A percentile compares a stretch with the other conserved stretches of the same genome.
Evolutionary conservation across 2,113 vertebrate genomes (phyloP).

Genomic region (Chinchilla lanigera): DNA sequence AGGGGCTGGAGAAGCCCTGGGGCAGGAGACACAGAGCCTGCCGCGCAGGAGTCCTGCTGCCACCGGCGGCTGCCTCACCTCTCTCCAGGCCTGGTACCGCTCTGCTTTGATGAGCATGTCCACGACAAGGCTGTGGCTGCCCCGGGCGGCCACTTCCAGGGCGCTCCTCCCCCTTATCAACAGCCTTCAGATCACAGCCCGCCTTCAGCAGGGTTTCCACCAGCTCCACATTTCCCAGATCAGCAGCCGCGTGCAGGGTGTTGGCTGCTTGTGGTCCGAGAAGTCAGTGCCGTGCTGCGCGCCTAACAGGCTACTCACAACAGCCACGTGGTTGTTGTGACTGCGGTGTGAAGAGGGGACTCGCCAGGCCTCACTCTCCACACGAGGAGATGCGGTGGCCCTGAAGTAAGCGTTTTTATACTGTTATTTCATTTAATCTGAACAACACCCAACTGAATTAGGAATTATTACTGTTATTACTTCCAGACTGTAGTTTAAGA

Average conservation of each 20-base stretch:
- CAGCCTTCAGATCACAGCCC: too few species aligned
- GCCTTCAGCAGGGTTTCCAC: too few species aligned
- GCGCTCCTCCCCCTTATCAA: slow-evolving; percentile 92
- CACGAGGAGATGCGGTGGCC: too few species aligned
- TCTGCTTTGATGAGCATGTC: slow-evolving; percentile 98
- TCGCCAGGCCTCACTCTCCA: too few species aligned
- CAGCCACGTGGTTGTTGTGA: too few species aligned
- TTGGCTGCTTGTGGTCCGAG: too few species aligned
- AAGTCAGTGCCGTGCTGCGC: too few species aligned
- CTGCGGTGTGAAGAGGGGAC: too few species aligned
- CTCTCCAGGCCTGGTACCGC: slow-evolving; percentile 88
- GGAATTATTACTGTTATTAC: not conserved
- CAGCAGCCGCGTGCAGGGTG: too few species aligned
- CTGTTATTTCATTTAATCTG: not conserved
- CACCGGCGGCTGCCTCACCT: slow-evolving; percentile 84
- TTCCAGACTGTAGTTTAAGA: not conserved
- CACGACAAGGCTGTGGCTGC: slow-evolving; percentile 89
- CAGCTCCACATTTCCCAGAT: too few species aligned
- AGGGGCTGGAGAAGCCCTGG: rapidly evolving
- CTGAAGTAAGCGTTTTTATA: not conserved
- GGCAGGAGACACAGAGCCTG: not conserved
- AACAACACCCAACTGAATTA: not conserved
- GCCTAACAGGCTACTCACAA: too few species aligned
- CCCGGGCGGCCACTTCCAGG: slow-evolving; percentile 91
- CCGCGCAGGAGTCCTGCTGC: not conserved